Evolutionary conservation across 2,797 vertebrate species (phyloP), one percentile per base, ranked within the genome.

Genomic region (Darevskia mixta): DNA sequence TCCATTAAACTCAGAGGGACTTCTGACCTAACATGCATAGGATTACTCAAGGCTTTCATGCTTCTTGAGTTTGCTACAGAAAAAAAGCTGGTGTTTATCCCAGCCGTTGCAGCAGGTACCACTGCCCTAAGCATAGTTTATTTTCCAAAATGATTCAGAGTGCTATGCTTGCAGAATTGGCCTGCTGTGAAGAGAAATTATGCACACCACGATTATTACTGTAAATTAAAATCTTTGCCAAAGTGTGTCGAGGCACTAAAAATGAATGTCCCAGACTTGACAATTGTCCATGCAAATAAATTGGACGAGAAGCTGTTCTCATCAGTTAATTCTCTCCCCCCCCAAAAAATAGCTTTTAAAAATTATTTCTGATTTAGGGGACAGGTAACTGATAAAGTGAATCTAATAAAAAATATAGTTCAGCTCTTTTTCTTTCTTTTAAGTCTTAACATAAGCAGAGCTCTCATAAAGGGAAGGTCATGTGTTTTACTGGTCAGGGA

Each of bases 121-220:
- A 88, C 75, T 2, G 2, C 1, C 29, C 8, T 4, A 85, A 45
- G 2, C 0, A 0, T 58, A 86, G 0, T 61, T 23, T 80, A 25
- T 0, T 3, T 79, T 87, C 80, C 7, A 75, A 66, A 29, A 43
- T 38, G 58, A 69, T 73, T 77, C 71, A 49, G 49, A 73, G 18
- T 83, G 27, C 11, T 66, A 76, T 20, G 1, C 10, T 72, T 78
- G 64, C 67, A n/a, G 38, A 45, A 2, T 17, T 77, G 18, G 23
- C 76, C 1, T 4, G 79, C 29, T 3, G 4, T 0, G 0, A 15
- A 0, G 0, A 23, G 76, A 5, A 82, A 0, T 27, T 32, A 85
- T 72, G 7, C 1, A 1, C 49, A n/a, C 10, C 71, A 11, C 80
- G 27, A 32, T 43, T 32, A n/a, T 69, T 79, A 23, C 83, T 87